Evolutionary conservation across 64 coral and sea anemone genomes (phyloP), one percentile per base, ranked within the genome.

Genomic region (Pachyseris speciosa): DNA sequence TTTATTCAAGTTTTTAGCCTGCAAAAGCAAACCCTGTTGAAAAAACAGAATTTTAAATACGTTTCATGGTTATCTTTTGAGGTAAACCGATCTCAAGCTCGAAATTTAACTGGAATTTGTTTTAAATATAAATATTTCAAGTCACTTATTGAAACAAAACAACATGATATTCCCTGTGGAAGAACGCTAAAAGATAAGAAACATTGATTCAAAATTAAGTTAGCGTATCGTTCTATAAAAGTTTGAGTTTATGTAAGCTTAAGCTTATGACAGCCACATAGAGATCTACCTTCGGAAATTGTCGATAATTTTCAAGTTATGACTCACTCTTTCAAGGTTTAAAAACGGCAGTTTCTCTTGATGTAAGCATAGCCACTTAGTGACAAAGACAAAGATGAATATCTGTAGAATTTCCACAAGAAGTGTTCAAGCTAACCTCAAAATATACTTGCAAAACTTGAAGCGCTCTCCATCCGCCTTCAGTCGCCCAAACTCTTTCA

Each of bases 371-470:
- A 27, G 11, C 43, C 42, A 25, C 70, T n/a, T n/a, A n/a, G n/a
- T n/a, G n/a, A n/a, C n/a, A n/a, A n/a, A n/a, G n/a, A n/a, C n/a
- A n/a, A n/a, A n/a, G n/a, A n/a, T n/a, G 11, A 25, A 27, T 20
- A 67, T 67, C 31, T 9, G 0, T 2, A 34, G 28, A 67, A 68
- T 17, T 68, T 55, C 7, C 29, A 51, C 11, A 76, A 9, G 13
- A 15, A 48, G 24, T 29, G 30, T 51, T 58, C 16, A 60, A 24
- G 32, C 33, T 85, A 93, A 97, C 95, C 92, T 83, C 28, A 97
- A 70, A 97, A 97, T 59, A 9, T 80, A 84, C 51, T 91, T 96
- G 72, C 91, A 96, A 78, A 93, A 96, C 32, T 86, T 96, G 79
- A 93, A 96, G 0, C 95, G 84, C 59, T 96, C 86, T 81, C 78